phyloP scores from a whole-genome alignment of 2,797 vertebrate species.

The Gastrophryne carolinensis region DNA sequence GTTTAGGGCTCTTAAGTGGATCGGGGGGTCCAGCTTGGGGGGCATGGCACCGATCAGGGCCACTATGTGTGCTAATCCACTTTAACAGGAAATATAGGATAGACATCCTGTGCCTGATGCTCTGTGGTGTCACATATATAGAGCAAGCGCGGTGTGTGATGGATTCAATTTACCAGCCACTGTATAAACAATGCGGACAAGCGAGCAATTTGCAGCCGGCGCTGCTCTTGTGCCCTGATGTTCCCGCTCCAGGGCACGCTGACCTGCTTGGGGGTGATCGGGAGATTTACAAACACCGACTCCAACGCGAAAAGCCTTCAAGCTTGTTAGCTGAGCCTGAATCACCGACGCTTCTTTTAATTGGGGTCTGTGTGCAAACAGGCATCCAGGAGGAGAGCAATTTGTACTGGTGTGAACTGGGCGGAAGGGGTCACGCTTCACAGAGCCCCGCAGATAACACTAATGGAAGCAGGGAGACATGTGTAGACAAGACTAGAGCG shows the following conservation, averaged over 20 bases:
- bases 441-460: not conserved
- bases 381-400: not conserved
- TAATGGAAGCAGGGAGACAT: not conserved
- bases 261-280: not conserved
- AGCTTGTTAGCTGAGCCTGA: not conserved
- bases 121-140: not conserved
- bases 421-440: not conserved
- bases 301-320: not conserved
- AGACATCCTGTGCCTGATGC: too few relatives aligned
- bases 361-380: not conserved
- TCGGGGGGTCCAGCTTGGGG: too few relatives aligned
- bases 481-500: not conserved
- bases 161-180: slow-evolving; percentile 22
- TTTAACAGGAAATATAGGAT: too few relatives aligned
- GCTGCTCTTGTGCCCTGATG: not conserved
- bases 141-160: not conserved
- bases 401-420: not conserved
- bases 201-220: not conserved
- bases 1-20: too few relatives aligned
- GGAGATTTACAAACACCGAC: not conserved
- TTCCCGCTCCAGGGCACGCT: not conserved
- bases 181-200: not conserved
- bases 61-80: too few relatives aligned
- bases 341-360: not conserved
- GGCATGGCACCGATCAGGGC: too few relatives aligned